Conservation (phyloP, 2,797 vertebrate species). For the Notoglanidium macrostoma region DNA sequence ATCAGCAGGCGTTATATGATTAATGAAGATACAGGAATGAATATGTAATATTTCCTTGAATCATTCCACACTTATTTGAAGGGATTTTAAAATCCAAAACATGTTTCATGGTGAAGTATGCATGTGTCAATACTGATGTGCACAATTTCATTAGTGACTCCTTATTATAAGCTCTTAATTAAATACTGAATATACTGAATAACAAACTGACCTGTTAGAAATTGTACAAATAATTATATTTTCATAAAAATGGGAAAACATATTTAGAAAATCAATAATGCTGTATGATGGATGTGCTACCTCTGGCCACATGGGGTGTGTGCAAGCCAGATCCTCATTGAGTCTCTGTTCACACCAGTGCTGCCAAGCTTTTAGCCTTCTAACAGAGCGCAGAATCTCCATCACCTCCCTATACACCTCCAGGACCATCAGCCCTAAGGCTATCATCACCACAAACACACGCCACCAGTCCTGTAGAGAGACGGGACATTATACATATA, state of each 20-base stretch:
- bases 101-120: not conserved
- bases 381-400: conserved; percentile 63
- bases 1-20: not conserved
- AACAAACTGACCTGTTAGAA: not conserved
- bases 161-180: not conserved
- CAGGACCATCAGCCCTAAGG: conserved; percentile 61
- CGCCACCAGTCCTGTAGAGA: conserved; percentile 72
- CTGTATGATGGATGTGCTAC: conserved; percentile 47
- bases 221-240: not conserved
- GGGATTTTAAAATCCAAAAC: not conserved
- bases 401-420: conserved; percentile 68
- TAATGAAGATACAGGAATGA: not conserved
- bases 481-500: not conserved
- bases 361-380: conserved; percentile 60
- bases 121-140: not conserved
- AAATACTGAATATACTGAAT: not conserved
- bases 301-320: conserved; percentile 76
- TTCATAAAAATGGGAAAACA: not conserved
- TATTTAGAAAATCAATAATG: not conserved
- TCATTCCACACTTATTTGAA: not conserved
- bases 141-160: not conserved
- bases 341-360: conserved; percentile 60
- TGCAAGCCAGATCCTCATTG: conserved; percentile 62
- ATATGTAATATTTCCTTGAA: not conserved
- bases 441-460: conserved; percentile 63